Evolutionary conservation across 2,113 vertebrate species (phyloP).

Genomic region (Brachyhypopomus gauderio): DNA sequence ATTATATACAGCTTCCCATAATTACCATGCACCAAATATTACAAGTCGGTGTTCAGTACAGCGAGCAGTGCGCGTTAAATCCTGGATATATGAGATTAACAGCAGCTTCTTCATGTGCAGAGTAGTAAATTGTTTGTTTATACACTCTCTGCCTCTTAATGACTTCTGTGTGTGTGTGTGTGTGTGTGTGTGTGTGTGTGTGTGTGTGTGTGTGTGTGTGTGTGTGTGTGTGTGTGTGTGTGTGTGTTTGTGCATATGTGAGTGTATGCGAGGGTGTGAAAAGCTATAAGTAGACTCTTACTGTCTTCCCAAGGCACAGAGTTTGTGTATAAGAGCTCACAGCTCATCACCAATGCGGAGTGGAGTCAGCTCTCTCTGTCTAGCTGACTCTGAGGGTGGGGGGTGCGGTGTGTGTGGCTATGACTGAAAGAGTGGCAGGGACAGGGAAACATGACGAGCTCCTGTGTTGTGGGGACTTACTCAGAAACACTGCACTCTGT

Average conservation of each 20-base stretch:
- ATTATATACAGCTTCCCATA: neutral
- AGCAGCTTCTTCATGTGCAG: slow-evolving; percentile 10
- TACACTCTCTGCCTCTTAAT: slow-evolving; percentile 19
- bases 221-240: neutral
- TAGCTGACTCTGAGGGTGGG: neutral
- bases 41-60: neutral
- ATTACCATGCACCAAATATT: neutral
- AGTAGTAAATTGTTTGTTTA: slow-evolving; percentile 8
- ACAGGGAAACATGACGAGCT: slow-evolving; percentile 5
- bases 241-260: neutral
- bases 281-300: neutral
- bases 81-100: neutral
- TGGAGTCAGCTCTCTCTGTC: slow-evolving; percentile 18
- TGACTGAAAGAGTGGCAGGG: neutral
- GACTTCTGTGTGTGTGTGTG: neutral
- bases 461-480: slow-evolving; percentile 10
- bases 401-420: slow-evolving; percentile 5
- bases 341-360: slow-evolving; percentile 10
- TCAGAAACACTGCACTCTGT: slow-evolving; percentile 32
- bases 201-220: neutral
- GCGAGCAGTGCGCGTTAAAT: neutral
- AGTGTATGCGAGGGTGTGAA: slow-evolving; percentile 2
- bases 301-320: slow-evolving; percentile 3
- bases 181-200: slow-evolving; percentile 9
- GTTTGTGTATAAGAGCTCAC: slow-evolving; percentile 5